Base-by-base conservation (phyloP, 2,888 invertebrate species). In the Hyalella azteca region DNA sequence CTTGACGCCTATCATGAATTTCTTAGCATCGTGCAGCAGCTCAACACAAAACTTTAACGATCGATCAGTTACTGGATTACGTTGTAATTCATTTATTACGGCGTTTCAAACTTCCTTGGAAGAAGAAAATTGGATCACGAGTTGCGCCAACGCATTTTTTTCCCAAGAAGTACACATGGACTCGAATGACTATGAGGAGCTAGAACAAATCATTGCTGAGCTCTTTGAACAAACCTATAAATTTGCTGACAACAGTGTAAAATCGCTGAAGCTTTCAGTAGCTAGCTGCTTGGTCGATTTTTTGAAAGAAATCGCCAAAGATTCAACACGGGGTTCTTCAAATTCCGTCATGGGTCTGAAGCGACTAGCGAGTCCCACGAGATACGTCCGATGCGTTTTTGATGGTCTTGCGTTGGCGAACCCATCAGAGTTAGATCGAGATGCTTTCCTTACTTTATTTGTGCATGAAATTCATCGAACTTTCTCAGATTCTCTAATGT, bases 211-310 rank as follows among this genome's bases (percentile, higher is more conserved):
- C 1, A 36, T 15, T 22, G 7, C 19, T 13, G 36, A 66, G 19
- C 39, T 36, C 36, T 66, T 66, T 66, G 66, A 66, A 29, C 32
- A 29, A 19, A 66, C 22, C 1, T 66, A 36, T 36, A 32, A 19
- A 15, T 32, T 19, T 29, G 66, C 66, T 66, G 66, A 36, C 66
- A 66, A 66, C 39, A 66, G 66, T 19, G 66, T 66, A 4, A 66
- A 5, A 36, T 66, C 36, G 7, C 29, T 66, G 36, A 66, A 66
- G 66, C n/a, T 36, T 15, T 2, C 66, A 66, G 32, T 7, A 36
- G 36, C 66, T 36, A 32, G 36, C 4, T 66, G 66, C 19, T 11
- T 66, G n/a, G 66, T 66, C 1, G 66, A 54, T 3, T 54, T 54
- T 22, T 26, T 54, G 11, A 22, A 22, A 22, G 9, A 29, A 11